Evolutionary conservation across 1,140 invertebrate genomes (phyloP), one percentile per base, ranked within the genome.

Genomic region (Centruroides sculpturatus): DNA sequence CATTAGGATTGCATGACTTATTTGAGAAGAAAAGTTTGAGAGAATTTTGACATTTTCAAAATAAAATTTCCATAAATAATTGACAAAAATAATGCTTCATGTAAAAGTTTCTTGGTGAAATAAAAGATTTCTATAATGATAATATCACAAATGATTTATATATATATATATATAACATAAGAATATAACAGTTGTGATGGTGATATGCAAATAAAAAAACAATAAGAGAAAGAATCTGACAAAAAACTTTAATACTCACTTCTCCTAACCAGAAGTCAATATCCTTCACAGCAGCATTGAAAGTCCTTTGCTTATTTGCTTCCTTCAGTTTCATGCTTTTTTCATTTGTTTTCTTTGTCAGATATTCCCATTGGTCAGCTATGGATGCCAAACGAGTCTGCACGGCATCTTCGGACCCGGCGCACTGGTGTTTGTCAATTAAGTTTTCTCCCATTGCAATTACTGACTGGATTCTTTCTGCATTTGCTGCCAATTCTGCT

Each of bases 211-310:
- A 23, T 23, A 23, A 54, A n/a, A 9, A n/a, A 3, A n/a, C 52
- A 4, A 54, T 8, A 8, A 54, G 34, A 54, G 34, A 3, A n/a
- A 9, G 23, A 34, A n/a, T 54, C 3, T 54, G 9, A n/a, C 11
- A 35, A 35, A 13, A 6, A 36, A 13, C 0, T 36, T 36, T 13
- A 6, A 34, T 4, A 63, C 66, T 56, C 54, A 97, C 92, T 82
- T 99, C 96, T 65, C 93, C 95, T 41, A 99, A 82, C 97, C 97
- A 99, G 76, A 99, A 99, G 77, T 99, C 97, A 64, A 99, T 83
- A 80, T 99, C 97, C 75, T 99, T 99, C 47, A 99, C 93, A 47
- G 94, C 95, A 62, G 97, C 97, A 75, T 99, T 98, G 77, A 98
- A 99, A 0, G 92, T 96, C 57, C 95, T 83, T 74, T 99, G 96